phyloP scores from a whole-genome alignment of 37 sponge, comb jelly and placozoan species.

The Axinella damicornis region DNA sequence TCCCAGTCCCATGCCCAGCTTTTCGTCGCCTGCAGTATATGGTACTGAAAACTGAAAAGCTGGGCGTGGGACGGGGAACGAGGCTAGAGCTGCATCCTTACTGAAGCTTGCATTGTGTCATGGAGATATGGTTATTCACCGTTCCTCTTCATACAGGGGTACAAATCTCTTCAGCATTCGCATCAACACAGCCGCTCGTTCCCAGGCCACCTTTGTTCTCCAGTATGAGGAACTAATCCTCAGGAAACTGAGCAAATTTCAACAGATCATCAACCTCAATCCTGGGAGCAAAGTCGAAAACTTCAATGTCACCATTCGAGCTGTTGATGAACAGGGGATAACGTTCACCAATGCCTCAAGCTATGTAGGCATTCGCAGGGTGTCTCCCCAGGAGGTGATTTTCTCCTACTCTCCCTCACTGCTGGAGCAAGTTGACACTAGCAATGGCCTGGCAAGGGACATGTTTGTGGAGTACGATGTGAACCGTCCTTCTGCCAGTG shows the following conservation, averaged over 20 bases:
- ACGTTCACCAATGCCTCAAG: slow-evolving; percentile 8
- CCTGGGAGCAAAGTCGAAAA: slow-evolving; percentile 60
- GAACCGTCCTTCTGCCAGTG: slow-evolving; percentile 20
- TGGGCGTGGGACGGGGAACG: no score
- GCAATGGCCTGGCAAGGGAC: slow-evolving; percentile 43
- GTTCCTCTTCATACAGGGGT: background rate
- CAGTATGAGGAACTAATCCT: slow-evolving; percentile 59
- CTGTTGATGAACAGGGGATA: slow-evolving; percentile 45
- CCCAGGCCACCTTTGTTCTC: slow-evolving; percentile 43
- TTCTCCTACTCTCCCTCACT: slow-evolving; percentile 34
- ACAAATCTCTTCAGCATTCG: slow-evolving; percentile 31
- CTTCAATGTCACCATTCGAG: slow-evolving; percentile 35
- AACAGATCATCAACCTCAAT: slow-evolving; percentile 46
- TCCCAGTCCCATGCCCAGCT: no score
- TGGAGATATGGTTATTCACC: no score
- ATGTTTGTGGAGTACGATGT: slow-evolving; percentile 67
- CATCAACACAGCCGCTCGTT: slow-evolving; percentile 31
- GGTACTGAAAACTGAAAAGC: no score
- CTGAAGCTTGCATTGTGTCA: no score
- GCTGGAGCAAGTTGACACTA: slow-evolving; percentile 28
- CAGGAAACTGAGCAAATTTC: slow-evolving; percentile 42
- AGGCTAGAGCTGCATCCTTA: no score
- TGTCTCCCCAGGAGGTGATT: slow-evolving; percentile 14
- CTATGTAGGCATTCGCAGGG: background rate
- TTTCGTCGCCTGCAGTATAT: no score